A percentile compares a stretch with the other conserved stretches of the same genome.
phyloP scores from a whole-genome alignment of 2,797 vertebrate species.

The Coregonus suidteri region DNA sequence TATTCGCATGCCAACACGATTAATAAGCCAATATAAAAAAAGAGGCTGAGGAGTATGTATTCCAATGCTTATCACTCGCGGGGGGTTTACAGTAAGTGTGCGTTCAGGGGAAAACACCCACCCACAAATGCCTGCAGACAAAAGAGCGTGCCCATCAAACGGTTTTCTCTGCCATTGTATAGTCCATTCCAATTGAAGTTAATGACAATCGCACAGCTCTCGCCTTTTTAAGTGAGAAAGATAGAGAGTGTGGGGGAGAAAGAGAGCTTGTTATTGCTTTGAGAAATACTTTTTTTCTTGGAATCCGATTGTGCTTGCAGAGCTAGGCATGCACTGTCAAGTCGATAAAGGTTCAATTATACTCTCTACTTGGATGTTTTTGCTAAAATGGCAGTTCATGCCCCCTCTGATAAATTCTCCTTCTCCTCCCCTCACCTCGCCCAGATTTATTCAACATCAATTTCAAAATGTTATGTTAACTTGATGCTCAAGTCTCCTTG shows the following conservation, averaged over 20 bases:
- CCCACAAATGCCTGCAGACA: conserved; percentile 45
- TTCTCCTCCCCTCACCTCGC: conserved; percentile 15
- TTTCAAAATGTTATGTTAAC: conserved; percentile 18
- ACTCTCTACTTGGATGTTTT: conserved; percentile 46
- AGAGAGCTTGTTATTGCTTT: conserved; percentile 37
- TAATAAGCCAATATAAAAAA: conserved; percentile 21
- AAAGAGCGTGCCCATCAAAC: conserved; percentile 25
- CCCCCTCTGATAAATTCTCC: conserved; percentile 14
- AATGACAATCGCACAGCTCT: conserved; percentile 18
- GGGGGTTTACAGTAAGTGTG: conserved; percentile 37
- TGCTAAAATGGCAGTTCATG: conserved; percentile 40
- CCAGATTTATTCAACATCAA: conserved; percentile 25
- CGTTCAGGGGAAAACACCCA: conserved; percentile 33
- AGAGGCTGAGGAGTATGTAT: conserved; percentile 22
- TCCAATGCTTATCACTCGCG: conserved; percentile 12
- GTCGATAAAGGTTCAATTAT: conserved; percentile 55
- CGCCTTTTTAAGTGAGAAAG: background rate
- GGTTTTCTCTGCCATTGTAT: conserved; percentile 34
- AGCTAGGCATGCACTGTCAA: conserved; percentile 22
- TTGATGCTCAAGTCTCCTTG: conserved; percentile 38
- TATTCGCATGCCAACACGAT: conserved; percentile 15
- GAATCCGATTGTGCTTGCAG: conserved; percentile 34
- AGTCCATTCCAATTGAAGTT: conserved; percentile 27
- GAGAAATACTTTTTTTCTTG: conserved; percentile 10
- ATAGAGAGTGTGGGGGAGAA: conserved; percentile 5